Percentiles rank a stretch among this genome's conserved stretches.
These are phyloP conservation scores for Dermochelys coriacea DNA, from an alignment of 2,797 vertebrate genomes.

Conservation along the genomic window DNA sequence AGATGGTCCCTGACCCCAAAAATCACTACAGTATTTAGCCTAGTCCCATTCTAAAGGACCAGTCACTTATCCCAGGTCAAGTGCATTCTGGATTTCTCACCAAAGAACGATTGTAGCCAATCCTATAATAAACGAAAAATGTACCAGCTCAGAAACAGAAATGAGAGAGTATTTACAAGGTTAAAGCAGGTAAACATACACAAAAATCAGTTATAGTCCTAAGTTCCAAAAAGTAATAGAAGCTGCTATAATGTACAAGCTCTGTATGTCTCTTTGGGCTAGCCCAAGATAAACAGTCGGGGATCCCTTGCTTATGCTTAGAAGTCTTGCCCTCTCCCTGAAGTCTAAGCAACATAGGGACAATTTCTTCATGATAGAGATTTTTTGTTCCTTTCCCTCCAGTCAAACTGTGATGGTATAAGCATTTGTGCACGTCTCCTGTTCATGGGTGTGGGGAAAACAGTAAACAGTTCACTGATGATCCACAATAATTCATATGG, in stretches of 20 bases:
- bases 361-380: neutral
- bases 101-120: neutral
- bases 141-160: neutral
- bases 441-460: neutral
- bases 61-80: neutral
- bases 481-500: neutral
- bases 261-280: neutral
- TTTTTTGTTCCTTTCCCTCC: neutral
- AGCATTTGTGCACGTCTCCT: neutral
- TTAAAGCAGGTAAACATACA: neutral
- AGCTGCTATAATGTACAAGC: neutral
- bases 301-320: neutral
- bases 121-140: neutral
- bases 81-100: neutral
- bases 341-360: neutral
- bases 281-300: neutral
- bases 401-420: neutral
- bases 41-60: neutral
- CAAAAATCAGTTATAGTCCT: neutral
- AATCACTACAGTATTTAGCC: neutral
- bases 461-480: neutral
- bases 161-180: neutral
- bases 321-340: neutral
- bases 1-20: neutral
- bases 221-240: neutral